phyloP scores from a whole-genome alignment of 2,797 vertebrate genomes.

The Xyrichtys novacula region DNA sequence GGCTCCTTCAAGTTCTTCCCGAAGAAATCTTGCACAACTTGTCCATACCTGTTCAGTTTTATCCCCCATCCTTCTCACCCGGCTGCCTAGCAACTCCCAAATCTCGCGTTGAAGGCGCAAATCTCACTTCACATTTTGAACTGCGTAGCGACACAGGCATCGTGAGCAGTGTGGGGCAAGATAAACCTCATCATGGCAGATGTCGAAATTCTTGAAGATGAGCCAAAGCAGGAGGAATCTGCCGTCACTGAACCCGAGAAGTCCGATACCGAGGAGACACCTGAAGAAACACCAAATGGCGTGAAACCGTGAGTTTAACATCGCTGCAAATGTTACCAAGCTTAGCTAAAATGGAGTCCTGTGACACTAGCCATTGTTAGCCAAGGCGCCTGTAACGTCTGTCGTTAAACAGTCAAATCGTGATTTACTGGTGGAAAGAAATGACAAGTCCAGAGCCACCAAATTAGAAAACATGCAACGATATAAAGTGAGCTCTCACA shows the following conservation, averaged over 20 bases:
- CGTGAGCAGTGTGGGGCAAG: slow-evolving; percentile 41
- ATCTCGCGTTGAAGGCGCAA: slow-evolving; percentile 62
- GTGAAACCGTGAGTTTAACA: slow-evolving; percentile 81
- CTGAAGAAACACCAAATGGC: slow-evolving; percentile 81
- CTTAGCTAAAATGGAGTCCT: slow-evolving; percentile 77
- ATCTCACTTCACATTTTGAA: slow-evolving; percentile 62
- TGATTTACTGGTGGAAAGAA: no score
- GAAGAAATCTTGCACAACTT: not conserved
- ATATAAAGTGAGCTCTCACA: not conserved
- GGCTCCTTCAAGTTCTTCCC: not conserved
- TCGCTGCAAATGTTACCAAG: slow-evolving; percentile 30
- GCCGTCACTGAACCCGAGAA: slow-evolving; percentile 15
- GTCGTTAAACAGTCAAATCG: accelerated
- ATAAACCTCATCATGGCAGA: slow-evolving; percentile 74
- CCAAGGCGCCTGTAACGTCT: not conserved
- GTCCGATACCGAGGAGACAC: slow-evolving; percentile 65
- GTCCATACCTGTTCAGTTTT: not conserved
- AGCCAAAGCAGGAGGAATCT: slow-evolving; percentile 60
- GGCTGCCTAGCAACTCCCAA: slow-evolving; percentile 69
- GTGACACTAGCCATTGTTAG: slow-evolving; percentile 59
- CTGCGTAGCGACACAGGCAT: slow-evolving; percentile 73
- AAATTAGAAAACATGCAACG: no score
- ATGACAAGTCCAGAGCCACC: no score
- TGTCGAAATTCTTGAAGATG: slow-evolving; percentile 51
- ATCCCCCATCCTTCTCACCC: not conserved